Conservation (phyloP, 2,888 invertebrate genomes). For the Hetaerina titia region DNA sequence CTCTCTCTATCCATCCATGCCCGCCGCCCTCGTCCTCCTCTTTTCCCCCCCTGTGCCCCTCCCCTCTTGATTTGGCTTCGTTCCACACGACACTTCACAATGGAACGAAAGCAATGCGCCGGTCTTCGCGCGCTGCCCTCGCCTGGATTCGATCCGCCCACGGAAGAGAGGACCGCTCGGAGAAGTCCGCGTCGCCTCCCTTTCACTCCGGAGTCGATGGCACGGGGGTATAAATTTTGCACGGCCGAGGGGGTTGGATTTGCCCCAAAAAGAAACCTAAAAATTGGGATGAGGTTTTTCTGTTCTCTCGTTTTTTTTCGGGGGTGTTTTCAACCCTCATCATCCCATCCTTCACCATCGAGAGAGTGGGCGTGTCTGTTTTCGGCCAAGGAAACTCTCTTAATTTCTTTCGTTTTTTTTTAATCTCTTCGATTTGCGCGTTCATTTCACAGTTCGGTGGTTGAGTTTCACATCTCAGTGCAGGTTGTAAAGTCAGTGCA, state of each 20-base stretch:
- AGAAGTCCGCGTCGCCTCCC: neutral
- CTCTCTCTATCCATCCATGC: neutral
- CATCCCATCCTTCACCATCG: too few species aligned
- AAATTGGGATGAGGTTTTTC: too few species aligned
- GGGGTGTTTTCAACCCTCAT: too few species aligned
- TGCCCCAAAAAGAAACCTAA: neutral
- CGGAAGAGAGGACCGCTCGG: neutral
- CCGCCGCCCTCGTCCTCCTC: neutral
- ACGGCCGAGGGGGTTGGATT: neutral
- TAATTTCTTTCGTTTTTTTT: neutral
- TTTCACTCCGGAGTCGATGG: slow-evolving; percentile 1
- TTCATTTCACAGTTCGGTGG: neutral
- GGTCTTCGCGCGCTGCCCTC: neutral
- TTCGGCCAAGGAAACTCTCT: neutral
- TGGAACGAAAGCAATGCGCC: neutral
- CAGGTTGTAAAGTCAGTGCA: too few species aligned
- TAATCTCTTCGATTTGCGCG: neutral
- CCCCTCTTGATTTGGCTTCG: neutral
- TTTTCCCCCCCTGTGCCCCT: neutral
- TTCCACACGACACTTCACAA: slow-evolving; percentile 19
- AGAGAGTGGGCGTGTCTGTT: neutral
- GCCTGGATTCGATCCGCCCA: neutral
- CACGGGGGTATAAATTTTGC: slow-evolving; percentile 11
- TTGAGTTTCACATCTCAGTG: neutral
- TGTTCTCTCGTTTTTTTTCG: too few species aligned